These are phyloP conservation scores for Aurelia coerulea DNA, from an alignment of 30 jellyfish, hydroid and myxozoan genomes.

Conservation along the genomic window DNA sequence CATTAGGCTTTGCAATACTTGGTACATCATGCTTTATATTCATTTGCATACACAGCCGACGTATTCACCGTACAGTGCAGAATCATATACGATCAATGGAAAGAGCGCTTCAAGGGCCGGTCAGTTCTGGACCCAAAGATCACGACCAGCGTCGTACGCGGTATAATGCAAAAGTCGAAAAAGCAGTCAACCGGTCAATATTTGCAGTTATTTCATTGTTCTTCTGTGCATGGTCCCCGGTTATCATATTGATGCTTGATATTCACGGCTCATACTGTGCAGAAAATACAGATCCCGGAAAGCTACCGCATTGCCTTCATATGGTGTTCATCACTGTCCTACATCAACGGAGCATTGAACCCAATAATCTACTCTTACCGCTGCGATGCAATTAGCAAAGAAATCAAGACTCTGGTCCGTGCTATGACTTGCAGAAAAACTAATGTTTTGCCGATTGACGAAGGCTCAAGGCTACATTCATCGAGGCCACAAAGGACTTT, in stretches of 20 bases:
- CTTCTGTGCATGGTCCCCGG: conserved; percentile 64
- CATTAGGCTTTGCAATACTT: conserved; percentile 22
- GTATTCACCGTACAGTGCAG: conserved; percentile 10
- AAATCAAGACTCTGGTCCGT: conserved; percentile 15
- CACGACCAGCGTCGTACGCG: too few species aligned
- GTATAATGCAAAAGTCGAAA: background rate
- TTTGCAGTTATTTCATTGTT: conserved; percentile 32
- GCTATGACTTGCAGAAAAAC: background rate
- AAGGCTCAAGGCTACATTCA: background rate
- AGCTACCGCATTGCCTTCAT: conserved; percentile 34
- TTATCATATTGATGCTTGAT: conserved; percentile 44
- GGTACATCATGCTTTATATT: conserved; percentile 45
- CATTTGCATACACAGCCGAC: conserved; percentile 27
- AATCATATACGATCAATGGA: conserved; percentile 26
- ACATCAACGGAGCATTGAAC: conserved; percentile 66
- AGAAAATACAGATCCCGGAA: background rate
- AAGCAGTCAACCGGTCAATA: conserved; percentile 50
- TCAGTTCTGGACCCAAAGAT: background rate
- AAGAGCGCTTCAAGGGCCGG: background rate
- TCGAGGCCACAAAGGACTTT: background rate
- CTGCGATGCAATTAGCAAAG: conserved; percentile 52
- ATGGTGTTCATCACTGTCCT: conserved; percentile 43
- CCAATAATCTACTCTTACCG: conserved; percentile 64
- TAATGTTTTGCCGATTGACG: background rate
- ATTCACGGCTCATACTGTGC: background rate